phyloP scores from a whole-genome alignment of 2,113 vertebrate genomes.

The Gavia stellata region DNA sequence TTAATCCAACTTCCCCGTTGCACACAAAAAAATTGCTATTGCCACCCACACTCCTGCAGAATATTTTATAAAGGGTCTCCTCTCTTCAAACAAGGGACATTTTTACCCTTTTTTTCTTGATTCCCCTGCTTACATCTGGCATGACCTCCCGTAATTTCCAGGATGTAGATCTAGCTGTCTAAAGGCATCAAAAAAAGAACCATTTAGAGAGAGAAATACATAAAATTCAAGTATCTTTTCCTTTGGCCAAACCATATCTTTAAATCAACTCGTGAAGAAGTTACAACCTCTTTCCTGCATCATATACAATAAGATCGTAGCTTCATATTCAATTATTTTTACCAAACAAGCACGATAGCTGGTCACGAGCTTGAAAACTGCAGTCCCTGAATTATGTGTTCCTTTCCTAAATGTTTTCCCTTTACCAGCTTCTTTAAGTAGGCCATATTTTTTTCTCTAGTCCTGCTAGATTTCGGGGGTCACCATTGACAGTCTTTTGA shows the following conservation, averaged over 20 bases:
- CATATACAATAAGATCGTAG: neutral
- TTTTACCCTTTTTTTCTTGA: neutral
- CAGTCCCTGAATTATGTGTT: neutral
- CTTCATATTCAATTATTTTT: neutral
- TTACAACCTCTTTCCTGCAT: neutral
- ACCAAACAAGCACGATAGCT: neutral
- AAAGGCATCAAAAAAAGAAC: neutral
- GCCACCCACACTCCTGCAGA: neutral
- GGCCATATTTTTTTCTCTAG: neutral
- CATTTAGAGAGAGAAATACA: neutral
- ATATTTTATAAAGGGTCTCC: neutral
- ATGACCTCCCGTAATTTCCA: neutral
- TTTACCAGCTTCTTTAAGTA: neutral
- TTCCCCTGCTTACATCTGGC: neutral
- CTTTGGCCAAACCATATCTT: neutral
- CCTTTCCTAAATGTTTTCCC: neutral
- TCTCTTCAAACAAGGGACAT: neutral
- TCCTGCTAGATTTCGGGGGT: neutral
- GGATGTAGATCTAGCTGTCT: neutral
- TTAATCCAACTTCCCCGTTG: slow-evolving; percentile 13
- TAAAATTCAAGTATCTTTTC: neutral
- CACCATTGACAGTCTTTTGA: neutral
- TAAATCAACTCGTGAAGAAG: neutral
- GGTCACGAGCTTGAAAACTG: neutral
- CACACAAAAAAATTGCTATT: neutral